phyloP scores from a whole-genome alignment of 2,888 invertebrate species.

The Microplitis manilae region DNA sequence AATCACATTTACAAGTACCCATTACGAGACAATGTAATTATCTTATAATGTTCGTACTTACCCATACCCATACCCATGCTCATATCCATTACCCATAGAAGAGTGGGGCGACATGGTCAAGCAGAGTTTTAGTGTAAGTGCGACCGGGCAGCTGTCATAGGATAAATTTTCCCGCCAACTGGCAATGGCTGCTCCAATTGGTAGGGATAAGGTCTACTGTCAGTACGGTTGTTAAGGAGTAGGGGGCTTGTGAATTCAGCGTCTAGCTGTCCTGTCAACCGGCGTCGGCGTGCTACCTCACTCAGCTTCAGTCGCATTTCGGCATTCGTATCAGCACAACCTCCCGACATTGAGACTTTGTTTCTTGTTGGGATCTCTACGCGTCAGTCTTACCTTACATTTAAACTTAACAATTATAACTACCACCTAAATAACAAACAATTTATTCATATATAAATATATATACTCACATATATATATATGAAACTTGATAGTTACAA shows the following conservation, averaged over 20 bases:
- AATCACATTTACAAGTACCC: too few relatives aligned
- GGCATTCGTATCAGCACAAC: conserved; percentile 45
- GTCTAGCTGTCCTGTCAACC: conserved; percentile 56
- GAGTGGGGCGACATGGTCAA: background rate
- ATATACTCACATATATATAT: background rate
- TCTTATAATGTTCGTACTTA: too few relatives aligned
- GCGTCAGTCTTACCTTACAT: too few relatives aligned
- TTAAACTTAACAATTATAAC: too few relatives aligned
- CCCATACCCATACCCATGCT: too few relatives aligned
- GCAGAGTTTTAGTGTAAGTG: background rate
- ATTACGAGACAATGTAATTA: too few relatives aligned
- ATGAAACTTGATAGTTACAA: too few relatives aligned
- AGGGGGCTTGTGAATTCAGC: conserved; percentile 30
- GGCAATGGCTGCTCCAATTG: conserved; percentile 38
- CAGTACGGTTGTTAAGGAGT: conserved; percentile 23
- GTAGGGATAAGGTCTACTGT: conserved; percentile 14
- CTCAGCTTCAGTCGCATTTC: conserved; percentile 46
- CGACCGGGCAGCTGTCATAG: conserved; percentile 51
- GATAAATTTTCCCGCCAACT: conserved; percentile 62
- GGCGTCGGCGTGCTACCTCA: conserved; percentile 53
- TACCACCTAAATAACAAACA: too few relatives aligned
- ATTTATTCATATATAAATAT: background rate
- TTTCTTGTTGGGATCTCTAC: background rate
- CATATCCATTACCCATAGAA: background rate
- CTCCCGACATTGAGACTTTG: background rate